Evolutionary conservation across 2,888 invertebrate genomes (phyloP).

Genomic region (Noctua janthe): DNA sequence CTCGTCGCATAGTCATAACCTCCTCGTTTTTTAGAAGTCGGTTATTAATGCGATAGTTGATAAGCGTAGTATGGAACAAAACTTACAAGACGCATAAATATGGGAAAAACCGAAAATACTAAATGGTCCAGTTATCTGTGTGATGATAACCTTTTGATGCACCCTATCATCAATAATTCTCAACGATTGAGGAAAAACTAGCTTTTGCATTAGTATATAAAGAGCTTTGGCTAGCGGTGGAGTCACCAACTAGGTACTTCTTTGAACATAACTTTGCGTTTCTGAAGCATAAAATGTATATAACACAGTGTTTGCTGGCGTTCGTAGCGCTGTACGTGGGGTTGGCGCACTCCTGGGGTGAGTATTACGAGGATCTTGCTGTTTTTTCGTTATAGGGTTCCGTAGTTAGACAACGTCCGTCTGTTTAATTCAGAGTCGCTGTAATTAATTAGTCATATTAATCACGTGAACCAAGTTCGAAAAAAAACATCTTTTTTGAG

Average conservation of each 20-base stretch:
- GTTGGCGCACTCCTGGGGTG: slow-evolving; percentile 12
- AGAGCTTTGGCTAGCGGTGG: too few relatives aligned
- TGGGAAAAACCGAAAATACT: not conserved
- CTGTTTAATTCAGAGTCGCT: too few relatives aligned
- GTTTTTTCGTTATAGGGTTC: not conserved
- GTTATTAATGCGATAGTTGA: not conserved
- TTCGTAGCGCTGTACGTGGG: not conserved
- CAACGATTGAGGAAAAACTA: not conserved
- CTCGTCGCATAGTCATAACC: not conserved
- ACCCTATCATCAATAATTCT: not conserved
- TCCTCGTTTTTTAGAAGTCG: not conserved
- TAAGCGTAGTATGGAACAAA: not conserved
- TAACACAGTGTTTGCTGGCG: not conserved
- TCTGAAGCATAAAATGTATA: slow-evolving; percentile 3
- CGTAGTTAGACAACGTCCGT: too few relatives aligned
- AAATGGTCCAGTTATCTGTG: not conserved
- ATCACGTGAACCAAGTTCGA: too few relatives aligned
- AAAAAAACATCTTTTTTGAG: too few relatives aligned
- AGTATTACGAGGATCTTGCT: not conserved
- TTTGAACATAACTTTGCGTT: not conserved
- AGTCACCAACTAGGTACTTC: too few relatives aligned
- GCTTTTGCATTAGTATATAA: not conserved
- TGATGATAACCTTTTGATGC: not conserved
- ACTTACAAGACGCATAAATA: not conserved
- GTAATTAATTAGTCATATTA: too few relatives aligned